Evolutionary conservation across 1,140 invertebrate genomes (phyloP).

Genomic region (Leptopilina clavipes): DNA sequence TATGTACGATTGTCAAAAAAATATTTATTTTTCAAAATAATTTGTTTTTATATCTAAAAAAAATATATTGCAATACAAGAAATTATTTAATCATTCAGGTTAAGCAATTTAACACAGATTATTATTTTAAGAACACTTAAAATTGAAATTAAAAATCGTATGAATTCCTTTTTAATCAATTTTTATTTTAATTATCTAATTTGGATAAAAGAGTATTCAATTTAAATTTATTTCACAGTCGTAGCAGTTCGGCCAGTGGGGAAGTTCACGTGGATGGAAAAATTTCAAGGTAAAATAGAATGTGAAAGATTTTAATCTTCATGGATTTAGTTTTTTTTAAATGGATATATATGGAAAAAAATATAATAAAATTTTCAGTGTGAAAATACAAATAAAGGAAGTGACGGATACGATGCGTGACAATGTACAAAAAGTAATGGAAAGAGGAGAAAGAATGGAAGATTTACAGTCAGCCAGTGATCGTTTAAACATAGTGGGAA

Average conservation of each 20-base stretch:
- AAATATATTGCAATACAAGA: too few relatives aligned
- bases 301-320: conserved; percentile 35
- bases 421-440: conserved; percentile 77
- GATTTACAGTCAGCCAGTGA: conserved; percentile 77
- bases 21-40: too few relatives aligned
- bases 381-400: conserved; percentile 76
- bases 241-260: conserved; percentile 57
- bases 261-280: conserved; percentile 61
- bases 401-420: conserved; percentile 77
- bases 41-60: too few relatives aligned
- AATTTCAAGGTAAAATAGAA: conserved; percentile 61
- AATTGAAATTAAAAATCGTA: too few relatives aligned
- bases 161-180: too few relatives aligned
- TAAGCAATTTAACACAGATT: too few relatives aligned
- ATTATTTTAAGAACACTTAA: too few relatives aligned
- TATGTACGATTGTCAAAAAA: too few relatives aligned
- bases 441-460: conserved; percentile 76
- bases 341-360: not conserved
- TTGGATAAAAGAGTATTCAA: not conserved
- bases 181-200: not conserved
- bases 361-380: conserved; percentile 59
- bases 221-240: conserved; percentile 50
- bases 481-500: conserved; percentile 70
- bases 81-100: too few relatives aligned
- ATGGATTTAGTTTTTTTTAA: not conserved